Conservation (phyloP, 1,140 invertebrate species). For the Delia radicum region DNA sequence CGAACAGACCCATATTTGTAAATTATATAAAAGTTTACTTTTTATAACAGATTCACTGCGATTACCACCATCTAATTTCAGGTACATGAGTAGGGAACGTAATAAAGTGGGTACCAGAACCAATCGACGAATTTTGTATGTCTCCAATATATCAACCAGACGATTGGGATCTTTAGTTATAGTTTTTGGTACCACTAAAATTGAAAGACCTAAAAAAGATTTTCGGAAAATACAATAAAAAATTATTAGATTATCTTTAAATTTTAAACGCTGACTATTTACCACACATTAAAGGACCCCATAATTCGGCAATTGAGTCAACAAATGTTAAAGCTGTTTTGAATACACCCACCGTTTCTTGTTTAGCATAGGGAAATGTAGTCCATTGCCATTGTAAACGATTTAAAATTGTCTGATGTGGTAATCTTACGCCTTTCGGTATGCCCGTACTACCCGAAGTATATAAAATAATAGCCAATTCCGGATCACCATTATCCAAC, state of each 20-base stretch:
- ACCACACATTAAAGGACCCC: conserved; percentile 76
- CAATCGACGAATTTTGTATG: conserved; percentile 73
- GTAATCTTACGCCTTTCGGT: conserved; percentile 86
- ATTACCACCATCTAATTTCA: conserved; percentile 58
- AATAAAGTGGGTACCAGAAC: conserved; percentile 82
- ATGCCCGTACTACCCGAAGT: conserved; percentile 92
- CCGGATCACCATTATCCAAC: conserved; percentile 51
- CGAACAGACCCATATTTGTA: conserved; percentile 81
- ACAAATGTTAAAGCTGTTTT: conserved; percentile 89
- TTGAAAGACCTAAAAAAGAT: conserved; percentile 47
- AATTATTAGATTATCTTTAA: background rate
- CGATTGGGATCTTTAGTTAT: conserved; percentile 74
- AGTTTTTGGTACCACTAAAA: conserved; percentile 71
- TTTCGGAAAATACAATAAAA: no score
- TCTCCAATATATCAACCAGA: conserved; percentile 67
- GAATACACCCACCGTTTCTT: conserved; percentile 73
- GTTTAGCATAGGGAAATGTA: conserved; percentile 67
- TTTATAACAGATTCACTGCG: conserved; percentile 36
- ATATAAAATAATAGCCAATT: conserved; percentile 79
- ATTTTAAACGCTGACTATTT: conserved; percentile 35
- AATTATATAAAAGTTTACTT: conserved; percentile 56
- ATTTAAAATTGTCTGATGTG: conserved; percentile 75
- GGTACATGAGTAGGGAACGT: conserved; percentile 72
- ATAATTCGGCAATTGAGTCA: conserved; percentile 83
- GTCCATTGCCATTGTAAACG: conserved; percentile 83